Base-by-base conservation (phyloP, 2,113 vertebrate genomes). In the Dasyprocta punctata region DNA sequence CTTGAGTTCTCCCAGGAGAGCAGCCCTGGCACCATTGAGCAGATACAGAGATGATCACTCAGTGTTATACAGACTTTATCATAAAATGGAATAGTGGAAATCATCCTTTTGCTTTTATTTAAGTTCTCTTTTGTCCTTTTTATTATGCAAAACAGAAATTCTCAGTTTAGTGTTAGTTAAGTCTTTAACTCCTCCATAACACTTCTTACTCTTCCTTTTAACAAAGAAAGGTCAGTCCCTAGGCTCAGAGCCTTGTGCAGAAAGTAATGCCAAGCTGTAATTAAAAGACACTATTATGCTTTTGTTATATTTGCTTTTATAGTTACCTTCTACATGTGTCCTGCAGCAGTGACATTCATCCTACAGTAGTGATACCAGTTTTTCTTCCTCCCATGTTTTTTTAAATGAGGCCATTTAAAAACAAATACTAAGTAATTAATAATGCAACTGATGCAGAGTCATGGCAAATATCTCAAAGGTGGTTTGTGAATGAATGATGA, bases 61-160 rank as follows among this genome's bases (percentile, higher is more conserved):
- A 7, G 22, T 36, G 73, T 71, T 65, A 24, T 3, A 44, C 17
- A 12, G 47, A 92, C 33, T 7, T 10, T 26, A 87, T 30, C 41
- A 8, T 44, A 71, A 82, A 61, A 85, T 44, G 19, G 5, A 56
- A 16, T 14, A 20, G 17, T 33, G 38, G 56, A 58, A 78, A 33
- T 49, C 75, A 8, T 17, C 26, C 47, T 78, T 49, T 49, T 17
- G 13, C 44, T 78, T 78, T 78, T 49, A 33, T 78, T 78, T 49
- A 82, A 92, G 20, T 88, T 60, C 63, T 80, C 38, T 75, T 28
- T 38, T 63, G 30, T 86, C 75, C 26, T 58, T 92, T 92, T 52
- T 87, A 75, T 84, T 44, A 89, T 63, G 20, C 77, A 93, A 86
- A 93, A 16, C 30, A 92, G 47, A 83, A 89, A 60, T 38, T 47